Evolutionary conservation across 2,797 vertebrate species (phyloP).

Genomic region (Pipistrellus pipistrellus): DNA sequence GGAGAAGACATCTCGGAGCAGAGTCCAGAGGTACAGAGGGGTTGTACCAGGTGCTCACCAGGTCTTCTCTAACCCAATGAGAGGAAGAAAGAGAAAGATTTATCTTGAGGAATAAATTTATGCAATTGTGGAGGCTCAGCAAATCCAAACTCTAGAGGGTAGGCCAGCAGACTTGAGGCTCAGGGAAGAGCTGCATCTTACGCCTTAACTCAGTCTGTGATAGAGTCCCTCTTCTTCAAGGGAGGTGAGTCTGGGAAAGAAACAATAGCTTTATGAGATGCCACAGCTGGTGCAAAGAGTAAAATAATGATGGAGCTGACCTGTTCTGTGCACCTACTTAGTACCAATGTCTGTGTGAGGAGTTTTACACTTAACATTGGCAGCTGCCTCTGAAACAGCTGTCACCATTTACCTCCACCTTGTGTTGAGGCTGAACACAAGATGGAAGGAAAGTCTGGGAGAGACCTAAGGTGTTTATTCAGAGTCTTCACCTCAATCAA

Average conservation of each 20-base stretch:
- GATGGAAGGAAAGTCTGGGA: not conserved
- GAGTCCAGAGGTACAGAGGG: not conserved
- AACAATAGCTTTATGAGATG: not conserved
- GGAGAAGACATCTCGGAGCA: not conserved
- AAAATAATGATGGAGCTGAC: not conserved
- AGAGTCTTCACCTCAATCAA: not conserved
- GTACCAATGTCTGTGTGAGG: not conserved
- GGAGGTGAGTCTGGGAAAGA: not conserved
- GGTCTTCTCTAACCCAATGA: not conserved
- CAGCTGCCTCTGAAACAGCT: not conserved
- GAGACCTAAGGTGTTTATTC: not conserved
- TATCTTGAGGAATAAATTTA: too few relatives aligned
- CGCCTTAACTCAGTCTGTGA: not conserved
- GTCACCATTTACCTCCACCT: not conserved
- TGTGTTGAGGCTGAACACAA: not conserved
- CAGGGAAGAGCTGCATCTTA: not conserved
- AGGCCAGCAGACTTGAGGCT: not conserved
- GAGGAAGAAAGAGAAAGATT: not conserved
- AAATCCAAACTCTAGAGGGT: not conserved
- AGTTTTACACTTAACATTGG: not conserved
- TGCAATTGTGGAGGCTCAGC: not conserved
- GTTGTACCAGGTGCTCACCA: too few relatives aligned
- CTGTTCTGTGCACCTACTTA: not conserved
- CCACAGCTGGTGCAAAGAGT: not conserved
- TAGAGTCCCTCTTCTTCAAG: not conserved